A percentile compares a stretch with the other conserved stretches of the same genome.
These are phyloP conservation scores for Radopholus similis DNA, from an alignment of 1,140 invertebrate genomes.

Conservation along the genomic window DNA sequence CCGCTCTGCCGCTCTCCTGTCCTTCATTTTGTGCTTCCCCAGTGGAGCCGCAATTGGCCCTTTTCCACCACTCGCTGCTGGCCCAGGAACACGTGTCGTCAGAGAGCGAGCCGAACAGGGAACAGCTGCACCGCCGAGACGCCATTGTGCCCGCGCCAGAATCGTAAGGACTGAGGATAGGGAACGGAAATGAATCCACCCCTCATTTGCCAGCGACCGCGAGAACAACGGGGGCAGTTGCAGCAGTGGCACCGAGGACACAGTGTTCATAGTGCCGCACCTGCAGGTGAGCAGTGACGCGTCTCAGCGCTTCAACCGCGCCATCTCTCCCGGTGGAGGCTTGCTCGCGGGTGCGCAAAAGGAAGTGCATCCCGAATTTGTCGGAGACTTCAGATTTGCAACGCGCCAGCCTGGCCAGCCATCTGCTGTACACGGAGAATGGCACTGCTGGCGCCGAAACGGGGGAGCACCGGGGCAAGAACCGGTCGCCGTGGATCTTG, in stretches of 20 bases:
- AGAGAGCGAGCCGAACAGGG: conserved; percentile 54
- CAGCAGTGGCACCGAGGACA: too few species aligned
- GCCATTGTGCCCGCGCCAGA: conserved; percentile 52
- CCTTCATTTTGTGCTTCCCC: too few species aligned
- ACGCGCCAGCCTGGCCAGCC: conserved; percentile 57
- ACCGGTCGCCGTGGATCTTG: conserved; percentile 57
- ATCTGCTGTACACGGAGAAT: conserved; percentile 57
- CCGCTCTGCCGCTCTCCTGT: too few species aligned
- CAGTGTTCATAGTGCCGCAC: conserved; percentile 59
- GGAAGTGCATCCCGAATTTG: background rate
- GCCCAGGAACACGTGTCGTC: too few species aligned
- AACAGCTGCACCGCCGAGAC: conserved; percentile 51
- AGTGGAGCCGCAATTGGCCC: too few species aligned
- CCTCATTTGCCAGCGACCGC: too few species aligned
- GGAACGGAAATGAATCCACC: too few species aligned
- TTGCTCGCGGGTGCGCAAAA: conserved; percentile 45
- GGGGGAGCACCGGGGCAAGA: conserved; percentile 28
- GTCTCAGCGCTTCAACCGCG: conserved; percentile 53
- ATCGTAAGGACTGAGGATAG: conserved; percentile 26
- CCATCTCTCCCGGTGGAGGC: conserved; percentile 51
- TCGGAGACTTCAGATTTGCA: conserved; percentile 43
- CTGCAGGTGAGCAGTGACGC: conserved; percentile 60
- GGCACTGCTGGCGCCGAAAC: conserved; percentile 36
- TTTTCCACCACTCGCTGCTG: too few species aligned
- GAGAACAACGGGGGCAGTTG: too few species aligned